Base-by-base conservation (phyloP, 2,888 invertebrate genomes). In the Drosophila picticornis region DNA sequence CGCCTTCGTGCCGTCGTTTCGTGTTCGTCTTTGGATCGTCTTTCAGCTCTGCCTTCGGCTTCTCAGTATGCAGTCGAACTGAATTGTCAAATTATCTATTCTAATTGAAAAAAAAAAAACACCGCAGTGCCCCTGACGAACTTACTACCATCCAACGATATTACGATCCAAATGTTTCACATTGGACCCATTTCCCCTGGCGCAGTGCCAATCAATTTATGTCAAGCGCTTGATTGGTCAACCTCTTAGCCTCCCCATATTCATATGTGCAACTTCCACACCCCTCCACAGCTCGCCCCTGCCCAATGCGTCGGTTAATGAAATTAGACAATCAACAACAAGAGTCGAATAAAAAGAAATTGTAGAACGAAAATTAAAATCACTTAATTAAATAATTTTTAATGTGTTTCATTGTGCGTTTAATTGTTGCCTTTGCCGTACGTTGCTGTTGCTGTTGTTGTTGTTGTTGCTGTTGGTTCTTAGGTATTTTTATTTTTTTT, bases 331-430 rank as follows among this genome's bases (percentile, higher is more conserved):
- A 86, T 86, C 88, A 90, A 75, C 75, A 65, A 63, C 60, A 57
- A 68, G 50, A 40, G 56, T 34, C 48, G 60, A 63, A 68, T 60
- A 65, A 65, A 72, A 64, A 71, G 40, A 68, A 62, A 72, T 53
- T 61, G 34, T 50, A 38, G 67, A 84, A 73, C 67, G 67, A 53
- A 81, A 89, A 87, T 89, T 89, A 87, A 85, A 86, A 86, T 88
- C 90, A 86, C 90, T 86, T 84, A 86, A 86, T 86, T 90, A 86
- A 90, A 86, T 86, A 88, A 90, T 86, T 90, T 88, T 88, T 88
- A 88, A 84, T 85, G 88, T 84, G 79, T 58, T 64, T 61, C 63
- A 65, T 68, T 79, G 67, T 80, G 74, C 73, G 69, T 81, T 68
- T 74, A 76, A 72, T 81, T 86, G 71, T 60, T 72, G 52, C 34